phyloP scores from a whole-genome alignment of 2,888 invertebrate species.

The Norana najaformis region DNA sequence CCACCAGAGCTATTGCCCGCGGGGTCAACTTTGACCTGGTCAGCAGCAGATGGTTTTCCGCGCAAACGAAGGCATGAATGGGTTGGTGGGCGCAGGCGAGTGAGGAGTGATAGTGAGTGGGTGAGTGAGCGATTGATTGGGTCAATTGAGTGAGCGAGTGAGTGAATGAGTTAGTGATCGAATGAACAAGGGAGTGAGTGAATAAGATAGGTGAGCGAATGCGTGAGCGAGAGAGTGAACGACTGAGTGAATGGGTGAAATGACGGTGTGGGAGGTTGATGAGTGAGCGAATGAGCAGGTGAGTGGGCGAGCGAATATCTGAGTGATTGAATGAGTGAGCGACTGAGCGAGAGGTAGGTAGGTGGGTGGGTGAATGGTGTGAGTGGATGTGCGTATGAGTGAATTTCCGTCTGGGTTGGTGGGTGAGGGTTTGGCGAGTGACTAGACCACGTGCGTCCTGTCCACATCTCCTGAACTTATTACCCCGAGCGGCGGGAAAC shows the following conservation, averaged over 20 bases:
- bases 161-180: not conserved
- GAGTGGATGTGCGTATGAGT: not conserved
- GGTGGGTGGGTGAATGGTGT: no score
- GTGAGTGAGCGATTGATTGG: not conserved
- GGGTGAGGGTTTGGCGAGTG: slow-evolving; percentile 13
- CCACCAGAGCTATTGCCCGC: not conserved
- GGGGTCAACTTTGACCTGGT: not conserved
- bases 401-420: not conserved
- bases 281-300: not conserved
- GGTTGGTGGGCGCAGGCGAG: no score
- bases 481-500: not conserved
- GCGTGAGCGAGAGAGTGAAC: not conserved
- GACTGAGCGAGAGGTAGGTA: not conserved
- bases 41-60: not conserved
- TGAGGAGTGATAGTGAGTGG: no score
- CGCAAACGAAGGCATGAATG: not conserved
- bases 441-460: not conserved
- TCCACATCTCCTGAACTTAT: not conserved
- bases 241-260: not conserved
- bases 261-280: not conserved
- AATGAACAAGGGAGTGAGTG: no score
- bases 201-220: no score
- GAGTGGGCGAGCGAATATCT: not conserved
- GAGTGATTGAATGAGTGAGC: not conserved
- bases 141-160: not conserved